These are phyloP conservation scores for Allolobophora icterica DNA, from an alignment of 2,888 invertebrate genomes.

Conservation along the genomic window DNA sequence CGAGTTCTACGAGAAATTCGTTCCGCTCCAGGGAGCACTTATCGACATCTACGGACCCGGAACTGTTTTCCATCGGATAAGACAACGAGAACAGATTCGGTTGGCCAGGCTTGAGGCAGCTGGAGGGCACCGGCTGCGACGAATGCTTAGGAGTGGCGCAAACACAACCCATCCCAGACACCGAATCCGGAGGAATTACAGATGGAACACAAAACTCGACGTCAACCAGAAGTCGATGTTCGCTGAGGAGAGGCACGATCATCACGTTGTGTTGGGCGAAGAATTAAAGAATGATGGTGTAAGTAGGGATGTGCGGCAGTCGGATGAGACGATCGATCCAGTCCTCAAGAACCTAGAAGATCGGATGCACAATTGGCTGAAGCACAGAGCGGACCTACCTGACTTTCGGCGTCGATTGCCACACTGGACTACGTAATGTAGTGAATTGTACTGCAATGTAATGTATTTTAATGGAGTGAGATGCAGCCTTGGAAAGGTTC, in stretches of 20 bases:
- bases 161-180: not conserved
- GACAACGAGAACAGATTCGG: constrained; percentile 50
- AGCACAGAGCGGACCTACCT: constrained; percentile 45
- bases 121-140: not conserved
- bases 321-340: constrained; percentile 52
- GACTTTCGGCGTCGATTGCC: not conserved
- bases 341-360: constrained; percentile 54
- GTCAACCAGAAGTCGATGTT: not conserved
- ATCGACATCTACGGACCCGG: constrained; percentile 61
- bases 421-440: not conserved
- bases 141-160: not conserved
- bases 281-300: constrained; percentile 32
- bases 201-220: not conserved
- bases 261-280: not conserved
- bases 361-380: constrained; percentile 56
- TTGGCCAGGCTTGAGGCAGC: not conserved
- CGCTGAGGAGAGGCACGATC: not conserved
- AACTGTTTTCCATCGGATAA: constrained; percentile 60
- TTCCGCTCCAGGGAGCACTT: constrained; percentile 53
- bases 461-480: not conserved
- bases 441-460: not conserved
- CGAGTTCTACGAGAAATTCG: constrained; percentile 51
- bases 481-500: too few relatives aligned
- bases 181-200: not conserved
- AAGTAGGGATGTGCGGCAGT: not conserved